Base-by-base conservation (phyloP, 2,797 vertebrate genomes). In the Diplodus sargus region DNA sequence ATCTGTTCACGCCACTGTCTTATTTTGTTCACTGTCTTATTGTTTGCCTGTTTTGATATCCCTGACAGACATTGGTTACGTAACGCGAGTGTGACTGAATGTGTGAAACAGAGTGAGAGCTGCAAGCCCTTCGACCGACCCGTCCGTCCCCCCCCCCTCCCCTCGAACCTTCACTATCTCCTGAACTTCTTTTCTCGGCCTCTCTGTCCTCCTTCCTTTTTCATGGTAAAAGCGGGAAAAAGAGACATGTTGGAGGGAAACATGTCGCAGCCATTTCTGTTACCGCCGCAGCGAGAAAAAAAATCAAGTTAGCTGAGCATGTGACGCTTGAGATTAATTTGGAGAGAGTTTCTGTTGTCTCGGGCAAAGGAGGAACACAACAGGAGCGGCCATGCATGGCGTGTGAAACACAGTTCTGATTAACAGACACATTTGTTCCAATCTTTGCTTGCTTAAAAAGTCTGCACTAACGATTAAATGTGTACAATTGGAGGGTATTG, bases 241-340 rank as follows among this genome's bases (percentile, higher is more conserved):
- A 42, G 28, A 23, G 52, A 69, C 23, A n/a, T 17, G 20, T 22
- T 61, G 22, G 52, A 70, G 56, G 34, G n/a, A 70, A 76, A 53
- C 4, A 20, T 20, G 59, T 58, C 53, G 60, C 28, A 11, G 60
- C 18, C 57, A 47, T 78, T 66, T 67, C 71, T 74, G 72, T 69
- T 28, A 8, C n/a, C 8, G 42, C 75, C 81, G 62, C 75, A 70
- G 54, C 54, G 54, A 34, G 28, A 28, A 4, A 4, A 34, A 34
- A 70, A 75, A 58, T 62, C 39, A 51, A 64, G 65, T 57, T 51
- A 77, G 43, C 69, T 88, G 76, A 74, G 75, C 58, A 66, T 83
- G 62, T 72, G 74, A 66, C 64, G 61, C 74, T 65, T 67, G 69
- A 78, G 84, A 83, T 90, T 82, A 59, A 87, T 81, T 84, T 86